A percentile compares a stretch with the other conserved stretches of the same genome.
Evolutionary conservation across 23 tunicate genomes (phyloP).

Genomic region (Halocynthia aurantium): DNA sequence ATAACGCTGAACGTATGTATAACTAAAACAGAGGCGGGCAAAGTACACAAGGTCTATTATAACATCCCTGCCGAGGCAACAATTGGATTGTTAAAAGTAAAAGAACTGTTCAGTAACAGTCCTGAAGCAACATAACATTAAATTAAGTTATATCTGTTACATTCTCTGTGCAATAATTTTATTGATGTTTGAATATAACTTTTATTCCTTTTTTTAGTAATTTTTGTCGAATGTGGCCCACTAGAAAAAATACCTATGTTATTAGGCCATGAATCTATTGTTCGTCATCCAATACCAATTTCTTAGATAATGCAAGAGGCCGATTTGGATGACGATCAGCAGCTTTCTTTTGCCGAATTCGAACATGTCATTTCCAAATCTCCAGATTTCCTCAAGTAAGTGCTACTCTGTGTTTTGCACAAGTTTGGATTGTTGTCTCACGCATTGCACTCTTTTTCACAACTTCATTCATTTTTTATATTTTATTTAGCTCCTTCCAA

Average conservation of each 20-base stretch:
- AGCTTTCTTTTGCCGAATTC: constrained; percentile 82
- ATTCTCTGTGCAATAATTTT: too few species aligned
- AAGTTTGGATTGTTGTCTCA: too few species aligned
- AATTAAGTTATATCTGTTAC: too few species aligned
- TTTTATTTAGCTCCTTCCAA: too few species aligned
- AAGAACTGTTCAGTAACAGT: too few species aligned
- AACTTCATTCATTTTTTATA: too few species aligned
- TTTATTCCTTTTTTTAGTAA: neutral
- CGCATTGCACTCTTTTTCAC: too few species aligned
- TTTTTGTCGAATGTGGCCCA: neutral
- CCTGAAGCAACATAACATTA: too few species aligned
- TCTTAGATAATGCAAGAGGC: constrained; percentile 75
- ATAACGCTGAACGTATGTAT: constrained; percentile 45
- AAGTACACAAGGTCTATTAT: too few species aligned
- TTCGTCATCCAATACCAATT: neutral
- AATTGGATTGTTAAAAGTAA: neutral
- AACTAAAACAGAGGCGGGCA: neutral
- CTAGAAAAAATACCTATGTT: neutral
- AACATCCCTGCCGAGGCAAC: too few species aligned
- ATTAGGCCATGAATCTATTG: neutral
- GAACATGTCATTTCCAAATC: constrained; percentile 85
- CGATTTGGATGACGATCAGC: constrained; percentile 77
- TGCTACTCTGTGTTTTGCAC: neutral
- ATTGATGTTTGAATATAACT: too few species aligned
- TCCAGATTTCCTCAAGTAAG: constrained; percentile 76